phyloP scores from a whole-genome alignment of 2,888 invertebrate genomes.

The Platerodrilus igneus region DNA sequence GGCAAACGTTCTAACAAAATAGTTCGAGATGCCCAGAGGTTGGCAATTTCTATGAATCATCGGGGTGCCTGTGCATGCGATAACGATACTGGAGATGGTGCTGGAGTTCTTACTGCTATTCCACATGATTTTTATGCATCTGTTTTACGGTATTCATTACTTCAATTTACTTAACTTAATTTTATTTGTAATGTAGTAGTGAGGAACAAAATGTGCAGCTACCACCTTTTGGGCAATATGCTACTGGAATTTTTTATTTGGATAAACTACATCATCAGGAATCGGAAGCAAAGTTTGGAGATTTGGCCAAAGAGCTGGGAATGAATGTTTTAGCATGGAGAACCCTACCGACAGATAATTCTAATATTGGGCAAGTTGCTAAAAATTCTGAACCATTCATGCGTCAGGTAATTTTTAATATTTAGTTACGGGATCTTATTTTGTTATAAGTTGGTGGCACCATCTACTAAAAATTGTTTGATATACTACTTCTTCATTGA shows the following conservation, averaged over 20 bases:
- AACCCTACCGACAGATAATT: conserved; percentile 82
- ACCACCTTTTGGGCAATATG: conserved; percentile 86
- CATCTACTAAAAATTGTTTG: conserved; percentile 1
- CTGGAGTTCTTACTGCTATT: conserved; percentile 94
- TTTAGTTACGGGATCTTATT: not conserved
- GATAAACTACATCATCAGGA: conserved; percentile 77
- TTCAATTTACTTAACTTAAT: conserved; percentile 9
- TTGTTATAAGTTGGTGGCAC: not conserved
- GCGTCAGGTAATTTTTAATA: conserved; percentile 87
- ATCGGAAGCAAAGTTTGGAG: conserved; percentile 75
- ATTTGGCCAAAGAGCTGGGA: conserved; percentile 73
- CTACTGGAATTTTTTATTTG: conserved; percentile 93
- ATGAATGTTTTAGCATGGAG: conserved; percentile 90
- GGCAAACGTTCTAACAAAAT: conserved; percentile 93
- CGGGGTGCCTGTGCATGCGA: conserved; percentile 99
- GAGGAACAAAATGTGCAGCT: conserved; percentile 75
- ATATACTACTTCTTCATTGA: too few relatives aligned
- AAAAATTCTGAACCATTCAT: conserved; percentile 92
- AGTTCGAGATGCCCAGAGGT: conserved; percentile 88
- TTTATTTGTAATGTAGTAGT: conserved; percentile 51
- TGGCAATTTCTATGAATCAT: conserved; percentile 98
- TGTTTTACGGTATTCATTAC: conserved; percentile 64
- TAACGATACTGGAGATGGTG: conserved; percentile 99
- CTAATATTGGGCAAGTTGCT: conserved; percentile 87
- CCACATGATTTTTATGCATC: conserved; percentile 90